Evolutionary conservation across 2,797 vertebrate genomes (phyloP).

Genomic region (Uromys caudimaculatus): DNA sequence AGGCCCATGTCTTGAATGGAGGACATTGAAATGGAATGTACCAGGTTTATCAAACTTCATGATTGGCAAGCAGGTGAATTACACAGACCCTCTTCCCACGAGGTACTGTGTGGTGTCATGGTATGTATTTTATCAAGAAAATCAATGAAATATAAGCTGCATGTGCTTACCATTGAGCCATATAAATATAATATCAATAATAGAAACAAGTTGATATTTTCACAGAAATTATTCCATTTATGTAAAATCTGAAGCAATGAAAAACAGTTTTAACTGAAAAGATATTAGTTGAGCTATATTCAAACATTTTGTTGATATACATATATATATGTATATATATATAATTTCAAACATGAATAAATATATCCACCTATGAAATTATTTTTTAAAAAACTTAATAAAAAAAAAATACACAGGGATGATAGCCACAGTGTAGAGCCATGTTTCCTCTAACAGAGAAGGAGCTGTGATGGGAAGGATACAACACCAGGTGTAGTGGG

Average conservation of each 20-base stretch:
- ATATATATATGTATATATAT: not conserved
- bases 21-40: not conserved
- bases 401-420: not conserved
- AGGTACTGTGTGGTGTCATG: not conserved
- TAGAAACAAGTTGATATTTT: not conserved
- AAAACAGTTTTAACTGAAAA: not conserved
- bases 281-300: not conserved
- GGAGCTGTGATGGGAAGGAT: not conserved
- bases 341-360: not conserved
- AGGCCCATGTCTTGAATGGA: not conserved
- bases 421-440: too few relatives aligned
- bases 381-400: not conserved
- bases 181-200: not conserved
- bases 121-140: not conserved
- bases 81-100: not conserved
- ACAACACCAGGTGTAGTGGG: not conserved
- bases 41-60: rapidly evolving
- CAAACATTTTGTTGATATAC: not conserved
- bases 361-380: not conserved
- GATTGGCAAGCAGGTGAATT: rapidly evolving
- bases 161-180: not conserved
- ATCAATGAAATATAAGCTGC: not conserved
- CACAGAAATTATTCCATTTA: not conserved
- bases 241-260: not conserved
- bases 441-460: not conserved